Evolutionary conservation across 2,113 vertebrate species (phyloP), one percentile per base, ranked within the genome.

Genomic region (Eptesicus fuscus): DNA sequence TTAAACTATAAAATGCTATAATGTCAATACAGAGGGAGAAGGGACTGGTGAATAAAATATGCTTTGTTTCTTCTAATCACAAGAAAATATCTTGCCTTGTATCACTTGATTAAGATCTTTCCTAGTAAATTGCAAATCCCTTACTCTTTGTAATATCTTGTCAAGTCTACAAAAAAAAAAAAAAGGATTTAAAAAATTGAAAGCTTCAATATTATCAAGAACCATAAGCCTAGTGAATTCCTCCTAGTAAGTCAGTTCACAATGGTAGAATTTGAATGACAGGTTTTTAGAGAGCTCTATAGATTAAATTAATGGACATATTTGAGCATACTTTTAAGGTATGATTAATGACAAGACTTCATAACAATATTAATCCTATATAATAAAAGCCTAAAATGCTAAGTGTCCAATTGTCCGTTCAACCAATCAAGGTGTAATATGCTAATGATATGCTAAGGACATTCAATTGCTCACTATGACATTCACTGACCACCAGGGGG

Each of bases 1-100:
- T 73, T 88, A 77, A 77, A 80, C 69, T 91, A n/a, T 70, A 42
- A 78, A 95, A 93, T 71, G 51, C 53, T 42, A n/a, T 32, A 83
- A 93, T 59, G 17, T 30, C 70, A 83, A 40, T 35, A 44, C 53
- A 63, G 5, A 70, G 59, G 8, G 42, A 82, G 35, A 77, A 35
- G 14, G 5, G 9, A 63, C 47, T 65, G 35, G 8, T 71, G 14
- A 93, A 80, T 88, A 91, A 70, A 88, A 69, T 61, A 61, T 1
- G 20, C 40, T 93, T 88, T 88, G 44, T 79, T 87, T 49, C 56
- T 80, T 88, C 56, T 93, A 84, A 67, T 80, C 47, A 69, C 71
- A 88, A 69, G 47, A 79, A 30, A 95, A 80, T 37, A 85, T n/a
- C 4, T 77, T 77, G 20, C 44, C 30, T 71, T 91, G 22, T 14